Evolutionary conservation across 2,113 vertebrate species (phyloP), one percentile per base, ranked within the genome.

Genomic region (Suricata suricatta): DNA sequence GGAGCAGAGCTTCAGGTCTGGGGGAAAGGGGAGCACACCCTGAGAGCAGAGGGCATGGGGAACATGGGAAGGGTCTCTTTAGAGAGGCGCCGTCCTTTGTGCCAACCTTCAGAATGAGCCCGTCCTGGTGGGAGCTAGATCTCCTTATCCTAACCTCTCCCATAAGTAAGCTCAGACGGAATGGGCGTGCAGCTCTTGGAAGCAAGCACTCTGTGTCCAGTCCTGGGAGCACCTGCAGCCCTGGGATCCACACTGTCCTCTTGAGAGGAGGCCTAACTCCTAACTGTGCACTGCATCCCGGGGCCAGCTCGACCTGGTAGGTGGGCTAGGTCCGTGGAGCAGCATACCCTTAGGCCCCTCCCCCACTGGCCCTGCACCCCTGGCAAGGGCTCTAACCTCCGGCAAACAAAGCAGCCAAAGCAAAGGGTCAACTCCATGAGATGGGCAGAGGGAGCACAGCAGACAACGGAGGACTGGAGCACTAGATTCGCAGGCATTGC

Each of bases 381-480:
- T 12, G 35, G 71, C 35, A 33, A 74, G 50, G 19, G 57, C 71
- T 52, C 68, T 94, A 64, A 82, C 8, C 14, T 57, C 47, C 68
- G 47, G 27, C 68, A 92, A 93, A 88, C 41, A 81, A 60, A 93
- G 86, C 31, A 79, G 74, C 47, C 79, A 60, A 72, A 96, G 31
- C 79, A 64, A 64, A 95, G 68, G 69, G 74, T 74, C 69, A 86
- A 60, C 25, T 63, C 72, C 54, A 44, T 1, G 3, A 93, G 85
- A 27, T 0, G 7, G 63, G 41, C 31, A 57, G 68, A n/a, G 47
- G 47, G n/a, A 19, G 21, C 29, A 15, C 31, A 44, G 19, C 52
- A 41, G 38, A 60, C 0, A 21, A 23, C 0, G 1, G 57, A n/a
- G 8, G 71, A 41, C 77, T 52, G 44, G 35, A 35, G 25, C 25